Evolutionary conservation across 2,888 invertebrate species (phyloP), one percentile per base, ranked within the genome.

Genomic region (Cephus nigrinus): DNA sequence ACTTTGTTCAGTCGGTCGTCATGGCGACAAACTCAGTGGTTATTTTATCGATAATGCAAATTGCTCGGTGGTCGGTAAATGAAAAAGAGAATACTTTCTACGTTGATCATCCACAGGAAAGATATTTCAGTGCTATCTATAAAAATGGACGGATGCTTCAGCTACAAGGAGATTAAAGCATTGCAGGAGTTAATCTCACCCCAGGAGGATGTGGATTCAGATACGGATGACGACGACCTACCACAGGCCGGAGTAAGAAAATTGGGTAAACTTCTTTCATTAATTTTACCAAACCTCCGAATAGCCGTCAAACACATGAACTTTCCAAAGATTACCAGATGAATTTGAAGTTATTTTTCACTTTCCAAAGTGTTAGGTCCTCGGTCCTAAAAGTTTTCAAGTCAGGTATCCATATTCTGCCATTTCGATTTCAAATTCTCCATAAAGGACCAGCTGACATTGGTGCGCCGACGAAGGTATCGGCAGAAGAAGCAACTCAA

Each of bases 401-500:
- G 9, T 55, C 55, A 55, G 23, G 2, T 9, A 23, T 9, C 55
- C 15, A 55, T 55, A 55, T 55, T 55, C 55, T 9, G 23, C 3
- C 23, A 55, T 55, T 55, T 55, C 5, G 23, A 55, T 55, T 55
- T 55, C 5, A 5, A 55, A 55, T 23, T 23, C 2, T 9, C 23
- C 23, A 23, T 23, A 55, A 81, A 93, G 93, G 92, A 73, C 93
- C 93, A 34, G 92, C 92, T 3, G 87, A 91, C 83, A 92, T 93
- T 75, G 92, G 92, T 1, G 78, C 85, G 69, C 79, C 76, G 32
- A 79, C 78, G 76, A 86, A 82, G 12, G 86, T 82, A 31, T 84
- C 90, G 55, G 84, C 84, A 55, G 81, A 83, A 68, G 83, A 82
- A 74, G 82, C 82, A n/a, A 83, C 83, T 72, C 80, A 81, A 81